Conservation (phyloP, 2,888 invertebrate species). For the Aporophyla nigra region DNA sequence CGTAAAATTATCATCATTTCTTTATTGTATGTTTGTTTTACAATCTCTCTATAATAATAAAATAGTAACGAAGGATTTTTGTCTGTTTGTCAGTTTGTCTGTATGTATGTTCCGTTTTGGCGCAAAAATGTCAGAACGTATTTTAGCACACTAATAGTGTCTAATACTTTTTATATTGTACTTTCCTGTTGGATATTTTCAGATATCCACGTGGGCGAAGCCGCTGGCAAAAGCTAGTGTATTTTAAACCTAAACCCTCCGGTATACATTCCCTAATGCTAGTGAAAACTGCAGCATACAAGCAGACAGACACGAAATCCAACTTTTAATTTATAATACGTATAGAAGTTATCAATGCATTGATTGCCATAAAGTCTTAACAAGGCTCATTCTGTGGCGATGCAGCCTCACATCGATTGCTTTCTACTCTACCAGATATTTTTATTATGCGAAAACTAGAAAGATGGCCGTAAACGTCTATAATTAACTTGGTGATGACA, state of each 20-base stretch:
- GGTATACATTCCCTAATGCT: neutral
- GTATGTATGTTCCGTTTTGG: neutral
- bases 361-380: conserved; percentile 31
- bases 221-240: too few relatives aligned
- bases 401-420: conserved; percentile 41
- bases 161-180: too few relatives aligned
- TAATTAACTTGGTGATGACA: conserved; percentile 35
- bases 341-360: conserved; percentile 25
- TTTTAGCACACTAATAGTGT: neutral
- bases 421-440: conserved; percentile 54
- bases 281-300: neutral
- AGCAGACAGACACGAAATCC: neutral
- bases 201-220: too few relatives aligned
- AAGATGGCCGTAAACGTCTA: conserved; percentile 15
- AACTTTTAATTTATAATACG: neutral
- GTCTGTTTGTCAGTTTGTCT: neutral
- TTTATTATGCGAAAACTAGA: conserved; percentile 65
- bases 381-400: conserved; percentile 27
- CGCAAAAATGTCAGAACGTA: neutral
- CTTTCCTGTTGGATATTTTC: too few relatives aligned
- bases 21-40: neutral
- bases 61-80: neutral
- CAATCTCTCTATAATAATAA: too few relatives aligned
- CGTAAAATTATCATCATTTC: neutral
- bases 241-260: neutral